Base-by-base conservation (phyloP, 2,797 vertebrate species). In the Trematomus bernacchii region DNA sequence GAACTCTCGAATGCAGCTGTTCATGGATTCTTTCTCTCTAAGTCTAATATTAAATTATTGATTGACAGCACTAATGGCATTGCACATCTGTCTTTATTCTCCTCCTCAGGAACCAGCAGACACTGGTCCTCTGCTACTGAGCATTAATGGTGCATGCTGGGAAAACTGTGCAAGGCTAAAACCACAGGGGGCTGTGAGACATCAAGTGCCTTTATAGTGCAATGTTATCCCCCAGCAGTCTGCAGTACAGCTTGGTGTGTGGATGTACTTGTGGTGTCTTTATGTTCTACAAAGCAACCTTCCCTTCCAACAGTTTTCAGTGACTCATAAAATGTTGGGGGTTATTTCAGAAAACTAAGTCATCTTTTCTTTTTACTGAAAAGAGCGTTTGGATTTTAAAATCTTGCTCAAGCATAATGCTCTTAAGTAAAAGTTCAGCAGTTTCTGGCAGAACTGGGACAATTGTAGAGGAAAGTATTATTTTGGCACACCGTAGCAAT, bases 391-490 rank as follows among this genome's bases (percentile, higher is more conserved):
- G 15, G 44, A 75, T 62, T 84, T 61, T 47, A 52, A 77, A 79
- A 59, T 76, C 44, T 66, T 58, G 47, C 60, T 33, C 65, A 65
- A 63, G 65, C 80, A 75, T 65, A 64, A 66, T 62, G 59, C 62
- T 82, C 62, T 52, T 40, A 71, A 84, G 58, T 73, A 73, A 70
- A 79, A 68, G 75, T 77, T 89, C 71, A 65, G 71, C 63, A 55
- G 73, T 83, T 80, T 55, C 23, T 84, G 84, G 83, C 84, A 90
- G 84, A 89, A 87, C 79, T 82, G 42, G 84, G 82, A 77, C 79
- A 79, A 77, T 80, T 48, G 12, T 6, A 63, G 55, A 64, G 71
- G 53, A 46, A 63, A 66, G 21, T 50, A 70, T 71, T 73, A 73
- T 75, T 76, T 60, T 66, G 14, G 47, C 27, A 53, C 43, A 67